Conservation (phyloP, 2,888 invertebrate genomes). For the Trisateles emortualis region DNA sequence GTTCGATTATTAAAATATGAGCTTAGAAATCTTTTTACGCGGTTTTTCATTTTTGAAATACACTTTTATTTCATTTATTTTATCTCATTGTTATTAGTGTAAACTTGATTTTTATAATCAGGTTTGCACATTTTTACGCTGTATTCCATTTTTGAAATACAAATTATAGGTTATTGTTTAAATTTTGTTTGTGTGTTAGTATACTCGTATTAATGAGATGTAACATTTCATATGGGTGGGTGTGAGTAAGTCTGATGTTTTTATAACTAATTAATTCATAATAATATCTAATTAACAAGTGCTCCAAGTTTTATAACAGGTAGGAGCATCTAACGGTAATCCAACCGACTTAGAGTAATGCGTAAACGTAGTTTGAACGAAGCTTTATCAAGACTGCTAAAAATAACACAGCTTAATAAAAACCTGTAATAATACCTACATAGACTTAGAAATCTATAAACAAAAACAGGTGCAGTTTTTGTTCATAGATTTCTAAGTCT, state of each 20-base stretch:
- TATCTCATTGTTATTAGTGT: too few relatives aligned
- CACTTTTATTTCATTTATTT: too few relatives aligned
- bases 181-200: too few relatives aligned
- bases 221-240: too few relatives aligned
- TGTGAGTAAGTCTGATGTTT: background rate
- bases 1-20: too few relatives aligned
- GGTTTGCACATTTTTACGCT: too few relatives aligned
- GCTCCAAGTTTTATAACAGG: background rate
- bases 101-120: too few relatives aligned
- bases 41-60: too few relatives aligned
- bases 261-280: background rate
- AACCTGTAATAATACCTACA: conserved; percentile 26
- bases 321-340: conserved; percentile 3
- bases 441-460: conserved; percentile 15
- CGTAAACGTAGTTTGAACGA: conserved; percentile 3
- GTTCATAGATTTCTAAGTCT: conserved; percentile 14
- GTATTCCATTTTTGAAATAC: too few relatives aligned
- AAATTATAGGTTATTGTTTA: too few relatives aligned
- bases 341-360: background rate
- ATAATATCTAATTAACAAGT: background rate
- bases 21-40: too few relatives aligned
- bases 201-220: too few relatives aligned
- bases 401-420: background rate
- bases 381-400: conserved; percentile 1
- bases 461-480: conserved; percentile 3